Percentiles rank a stretch among this genome's conserved stretches.
These are phyloP conservation scores for Listrodromus nycthemerus DNA, from an alignment of 2,888 invertebrate species.

Conservation along the genomic window DNA sequence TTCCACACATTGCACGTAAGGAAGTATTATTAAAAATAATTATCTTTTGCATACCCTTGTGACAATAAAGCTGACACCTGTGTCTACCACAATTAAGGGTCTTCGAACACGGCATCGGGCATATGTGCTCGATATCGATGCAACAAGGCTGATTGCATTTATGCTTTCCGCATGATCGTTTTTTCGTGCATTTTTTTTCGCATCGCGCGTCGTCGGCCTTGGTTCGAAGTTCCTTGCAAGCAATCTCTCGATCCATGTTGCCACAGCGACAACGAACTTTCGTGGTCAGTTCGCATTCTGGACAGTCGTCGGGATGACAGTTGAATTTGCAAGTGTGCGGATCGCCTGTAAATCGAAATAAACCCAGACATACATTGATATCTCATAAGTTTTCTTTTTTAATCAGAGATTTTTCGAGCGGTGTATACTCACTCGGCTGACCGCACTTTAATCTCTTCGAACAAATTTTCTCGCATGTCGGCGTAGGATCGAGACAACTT, in stretches of 20 bases:
- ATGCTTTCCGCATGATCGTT: slow-evolving; percentile 94
- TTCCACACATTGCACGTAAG: too few relatives aligned
- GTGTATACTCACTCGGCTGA: slow-evolving; percentile 80
- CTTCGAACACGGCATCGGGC: slow-evolving; percentile 93
- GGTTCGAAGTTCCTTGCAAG: slow-evolving; percentile 90
- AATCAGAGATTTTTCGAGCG: neutral
- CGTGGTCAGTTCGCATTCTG: slow-evolving; percentile 91
- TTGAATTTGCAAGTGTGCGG: slow-evolving; percentile 89
- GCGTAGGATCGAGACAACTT: slow-evolving; percentile 92
- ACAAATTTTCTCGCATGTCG: slow-evolving; percentile 90
- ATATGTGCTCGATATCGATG: slow-evolving; percentile 93
- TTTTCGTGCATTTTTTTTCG: slow-evolving; percentile 96
- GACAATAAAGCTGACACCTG: slow-evolving; percentile 95
- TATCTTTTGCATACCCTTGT: slow-evolving; percentile 87
- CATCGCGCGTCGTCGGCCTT: slow-evolving; percentile 92
- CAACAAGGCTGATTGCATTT: slow-evolving; percentile 97
- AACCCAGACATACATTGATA: neutral
- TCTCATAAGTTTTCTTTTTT: neutral
- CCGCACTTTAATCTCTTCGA: slow-evolving; percentile 83
- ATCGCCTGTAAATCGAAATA: slow-evolving; percentile 80
- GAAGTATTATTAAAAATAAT: neutral
- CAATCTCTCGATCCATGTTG: slow-evolving; percentile 92
- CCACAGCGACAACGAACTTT: slow-evolving; percentile 94
- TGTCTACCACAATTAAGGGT: slow-evolving; percentile 95
- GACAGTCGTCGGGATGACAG: slow-evolving; percentile 91